Conservation (phyloP, 2,797 vertebrate genomes). For the Gambelia wislizenii region DNA sequence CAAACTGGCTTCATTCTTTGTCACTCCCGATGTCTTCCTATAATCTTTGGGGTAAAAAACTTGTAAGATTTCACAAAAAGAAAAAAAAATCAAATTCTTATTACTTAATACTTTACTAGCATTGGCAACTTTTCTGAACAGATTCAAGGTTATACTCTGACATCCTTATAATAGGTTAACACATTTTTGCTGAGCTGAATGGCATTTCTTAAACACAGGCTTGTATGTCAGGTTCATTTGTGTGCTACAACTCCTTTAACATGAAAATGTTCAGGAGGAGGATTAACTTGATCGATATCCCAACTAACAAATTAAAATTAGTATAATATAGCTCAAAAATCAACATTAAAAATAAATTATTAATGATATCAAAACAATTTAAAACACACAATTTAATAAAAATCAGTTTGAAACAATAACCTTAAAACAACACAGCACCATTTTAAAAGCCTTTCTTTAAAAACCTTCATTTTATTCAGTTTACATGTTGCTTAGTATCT, state of each 20-base stretch:
- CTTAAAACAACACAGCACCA: too few species aligned
- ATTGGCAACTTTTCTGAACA: background rate
- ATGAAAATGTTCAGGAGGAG: background rate
- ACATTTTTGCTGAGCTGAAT: slow-evolving; percentile 20
- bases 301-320: background rate
- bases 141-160: background rate
- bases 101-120: slow-evolving; percentile 7
- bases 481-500: background rate
- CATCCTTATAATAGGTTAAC: background rate
- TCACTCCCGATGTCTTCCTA: background rate
- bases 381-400: too few species aligned
- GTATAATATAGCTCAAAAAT: background rate
- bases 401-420: too few species aligned
- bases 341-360: too few species aligned
- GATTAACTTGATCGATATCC: too few species aligned
- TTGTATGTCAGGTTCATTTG: background rate
- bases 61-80: background rate
- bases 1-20: background rate
- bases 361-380: too few species aligned
- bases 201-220: background rate
- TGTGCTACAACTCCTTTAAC: background rate
- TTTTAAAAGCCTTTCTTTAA: too few species aligned
- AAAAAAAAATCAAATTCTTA: background rate
- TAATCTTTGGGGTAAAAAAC: background rate
- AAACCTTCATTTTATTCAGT: background rate